phyloP scores from a whole-genome alignment of 2,797 vertebrate genomes.

The Semotilus atromaculatus region DNA sequence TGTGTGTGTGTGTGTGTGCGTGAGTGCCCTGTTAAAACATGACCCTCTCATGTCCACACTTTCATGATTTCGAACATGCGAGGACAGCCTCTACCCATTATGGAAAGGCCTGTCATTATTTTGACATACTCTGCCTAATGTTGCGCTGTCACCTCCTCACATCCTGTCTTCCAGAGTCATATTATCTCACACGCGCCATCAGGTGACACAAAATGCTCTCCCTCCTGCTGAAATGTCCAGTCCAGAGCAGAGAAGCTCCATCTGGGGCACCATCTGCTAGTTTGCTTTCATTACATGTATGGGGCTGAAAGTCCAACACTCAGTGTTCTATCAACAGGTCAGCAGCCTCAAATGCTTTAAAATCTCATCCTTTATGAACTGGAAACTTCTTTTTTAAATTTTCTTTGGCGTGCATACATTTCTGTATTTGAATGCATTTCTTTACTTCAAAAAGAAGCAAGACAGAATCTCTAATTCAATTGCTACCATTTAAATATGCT shows the following conservation, averaged over 20 bases:
- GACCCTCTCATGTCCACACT: conserved; percentile 50
- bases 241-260: conserved; percentile 22
- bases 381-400: not conserved
- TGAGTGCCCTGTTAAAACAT: conserved; percentile 32
- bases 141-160: not conserved
- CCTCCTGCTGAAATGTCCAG: conserved; percentile 31
- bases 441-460: not conserved
- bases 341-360: conserved; percentile 4
- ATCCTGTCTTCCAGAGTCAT: conserved; percentile 8
- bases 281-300: conserved; percentile 24
- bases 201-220: conserved; percentile 17
- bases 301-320: not conserved
- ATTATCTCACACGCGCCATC: conserved; percentile 17
- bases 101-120: conserved; percentile 49
- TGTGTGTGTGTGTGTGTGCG: conserved; percentile 14
- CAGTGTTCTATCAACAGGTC: conserved; percentile 16
- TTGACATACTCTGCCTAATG: conserved; percentile 28
- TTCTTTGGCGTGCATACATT: not conserved
- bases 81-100: conserved; percentile 46
- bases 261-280: conserved; percentile 38
- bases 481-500: conserved; percentile 16
- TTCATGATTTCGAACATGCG: conserved; percentile 39
- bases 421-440: not conserved
- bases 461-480: conserved; percentile 10
- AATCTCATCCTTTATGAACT: not conserved